Evolutionary conservation across 2,888 invertebrate genomes (phyloP).

Genomic region (Papilio protenor): DNA sequence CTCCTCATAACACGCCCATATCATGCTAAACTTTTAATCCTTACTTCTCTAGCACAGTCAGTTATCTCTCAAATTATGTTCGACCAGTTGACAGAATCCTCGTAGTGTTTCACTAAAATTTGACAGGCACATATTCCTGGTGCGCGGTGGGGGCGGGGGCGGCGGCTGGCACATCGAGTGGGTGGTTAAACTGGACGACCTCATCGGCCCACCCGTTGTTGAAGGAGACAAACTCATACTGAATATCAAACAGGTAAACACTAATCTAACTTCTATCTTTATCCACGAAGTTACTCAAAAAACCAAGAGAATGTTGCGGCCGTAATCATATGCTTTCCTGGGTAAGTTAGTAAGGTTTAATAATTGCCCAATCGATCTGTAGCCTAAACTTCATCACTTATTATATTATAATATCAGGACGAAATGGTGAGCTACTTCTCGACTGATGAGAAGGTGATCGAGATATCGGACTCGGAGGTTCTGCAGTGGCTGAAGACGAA

Average conservation of each 20-base stretch:
- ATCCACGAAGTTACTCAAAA: background rate
- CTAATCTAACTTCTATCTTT: too few species aligned
- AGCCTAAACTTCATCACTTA: background rate
- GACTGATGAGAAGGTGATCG: slow-evolving; percentile 87
- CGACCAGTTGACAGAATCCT: background rate
- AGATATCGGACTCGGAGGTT: slow-evolving; percentile 85
- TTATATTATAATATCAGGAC: slow-evolving; percentile 70
- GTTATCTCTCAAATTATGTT: slow-evolving; percentile 46
- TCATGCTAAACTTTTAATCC: too few species aligned
- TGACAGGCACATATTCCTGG: slow-evolving; percentile 88
- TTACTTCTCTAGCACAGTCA: too few species aligned
- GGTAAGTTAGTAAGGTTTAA: too few species aligned
- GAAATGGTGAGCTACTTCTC: slow-evolving; percentile 84
- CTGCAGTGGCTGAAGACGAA: slow-evolving; percentile 89
- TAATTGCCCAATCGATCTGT: too few species aligned
- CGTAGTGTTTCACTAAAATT: background rate
- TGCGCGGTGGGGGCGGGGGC: slow-evolving; percentile 87
- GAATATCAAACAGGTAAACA: slow-evolving; percentile 88
- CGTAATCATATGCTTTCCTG: background rate
- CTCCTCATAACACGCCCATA: too few species aligned
- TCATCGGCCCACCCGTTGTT: slow-evolving; percentile 87
- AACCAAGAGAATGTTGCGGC: too few species aligned
- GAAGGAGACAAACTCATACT: slow-evolving; percentile 86
- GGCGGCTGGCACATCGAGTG: slow-evolving; percentile 89
- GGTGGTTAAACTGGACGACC: slow-evolving; percentile 88